Percentiles rank a stretch among this genome's conserved stretches.
These are phyloP conservation scores for Macaria liturata DNA, from an alignment of 2,888 invertebrate genomes.

Conservation along the genomic window DNA sequence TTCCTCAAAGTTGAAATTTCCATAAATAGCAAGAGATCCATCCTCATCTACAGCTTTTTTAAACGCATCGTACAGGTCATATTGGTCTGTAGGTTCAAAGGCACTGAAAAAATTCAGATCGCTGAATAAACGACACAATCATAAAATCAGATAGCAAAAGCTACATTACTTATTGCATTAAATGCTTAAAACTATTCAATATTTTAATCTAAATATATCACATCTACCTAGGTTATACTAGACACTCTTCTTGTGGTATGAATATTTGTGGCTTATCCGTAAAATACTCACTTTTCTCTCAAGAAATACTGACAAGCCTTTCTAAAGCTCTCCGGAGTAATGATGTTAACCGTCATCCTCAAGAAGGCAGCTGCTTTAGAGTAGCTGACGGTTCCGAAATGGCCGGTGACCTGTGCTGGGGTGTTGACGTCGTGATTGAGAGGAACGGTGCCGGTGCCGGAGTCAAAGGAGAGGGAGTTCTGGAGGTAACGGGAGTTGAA, in stretches of 20 bases:
- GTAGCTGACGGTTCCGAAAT: constrained; percentile 88
- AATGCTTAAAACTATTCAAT: no score
- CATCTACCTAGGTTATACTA: no score
- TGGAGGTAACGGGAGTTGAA: constrained; percentile 89
- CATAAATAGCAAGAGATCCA: constrained; percentile 52
- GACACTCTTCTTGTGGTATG: no score
- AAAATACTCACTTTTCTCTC: constrained; percentile 69
- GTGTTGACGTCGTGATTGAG: constrained; percentile 84
- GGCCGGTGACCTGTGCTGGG: constrained; percentile 84
- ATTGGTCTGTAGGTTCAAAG: constrained; percentile 72
- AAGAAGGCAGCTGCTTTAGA: constrained; percentile 84
- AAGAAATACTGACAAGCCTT: constrained; percentile 68
- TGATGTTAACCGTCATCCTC: constrained; percentile 67
- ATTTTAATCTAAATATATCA: no score
- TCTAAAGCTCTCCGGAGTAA: constrained; percentile 57
- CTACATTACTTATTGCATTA: no score
- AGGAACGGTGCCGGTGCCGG: constrained; percentile 72
- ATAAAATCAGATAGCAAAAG: background rate
- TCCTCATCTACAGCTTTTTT: constrained; percentile 59
- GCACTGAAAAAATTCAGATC: constrained; percentile 47
- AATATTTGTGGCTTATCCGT: no score
- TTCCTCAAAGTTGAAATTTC: constrained; percentile 61
- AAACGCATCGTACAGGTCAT: constrained; percentile 75
- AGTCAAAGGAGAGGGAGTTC: constrained; percentile 78
- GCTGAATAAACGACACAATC: background rate